Conservation (phyloP, 1,140 invertebrate species). For the Sarcophaga peregrina region DNA sequence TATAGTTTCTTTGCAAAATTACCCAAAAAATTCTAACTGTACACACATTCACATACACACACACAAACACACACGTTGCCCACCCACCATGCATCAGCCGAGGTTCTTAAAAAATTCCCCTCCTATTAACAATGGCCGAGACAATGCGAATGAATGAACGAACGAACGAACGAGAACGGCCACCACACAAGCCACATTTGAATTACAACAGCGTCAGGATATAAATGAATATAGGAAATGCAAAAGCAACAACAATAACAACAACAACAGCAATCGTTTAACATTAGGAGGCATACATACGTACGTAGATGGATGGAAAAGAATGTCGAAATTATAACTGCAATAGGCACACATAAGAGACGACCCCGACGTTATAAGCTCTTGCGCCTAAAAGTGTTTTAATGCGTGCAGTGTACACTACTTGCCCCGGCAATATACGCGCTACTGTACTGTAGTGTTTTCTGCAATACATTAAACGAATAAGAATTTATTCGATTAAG, state of each 20-base stretch:
- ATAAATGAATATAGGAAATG: constrained; percentile 43
- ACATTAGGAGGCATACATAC: constrained; percentile 24
- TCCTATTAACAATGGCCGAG: neutral
- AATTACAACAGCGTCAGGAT: constrained; percentile 43
- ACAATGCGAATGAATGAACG: too few species aligned
- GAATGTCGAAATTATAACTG: constrained; percentile 26
- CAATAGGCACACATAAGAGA: too few species aligned
- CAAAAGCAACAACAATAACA: too few species aligned
- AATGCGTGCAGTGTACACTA: too few species aligned
- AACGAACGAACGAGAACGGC: too few species aligned
- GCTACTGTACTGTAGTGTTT: too few species aligned
- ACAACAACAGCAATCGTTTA: constrained; percentile 40
- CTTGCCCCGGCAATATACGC: too few species aligned
- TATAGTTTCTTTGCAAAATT: constrained; percentile 33
- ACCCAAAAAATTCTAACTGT: neutral
- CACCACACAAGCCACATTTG: constrained; percentile 42
- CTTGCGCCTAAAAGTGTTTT: too few species aligned
- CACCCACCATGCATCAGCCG: neutral
- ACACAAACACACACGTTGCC: neutral
- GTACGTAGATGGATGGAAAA: neutral
- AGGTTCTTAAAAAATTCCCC: neutral
- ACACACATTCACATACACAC: neutral
- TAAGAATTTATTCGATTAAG: too few species aligned
- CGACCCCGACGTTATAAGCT: too few species aligned
- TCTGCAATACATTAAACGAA: too few species aligned